Conservation (phyloP, 1,140 invertebrate species). For the Drosophila chauvacae region DNA sequence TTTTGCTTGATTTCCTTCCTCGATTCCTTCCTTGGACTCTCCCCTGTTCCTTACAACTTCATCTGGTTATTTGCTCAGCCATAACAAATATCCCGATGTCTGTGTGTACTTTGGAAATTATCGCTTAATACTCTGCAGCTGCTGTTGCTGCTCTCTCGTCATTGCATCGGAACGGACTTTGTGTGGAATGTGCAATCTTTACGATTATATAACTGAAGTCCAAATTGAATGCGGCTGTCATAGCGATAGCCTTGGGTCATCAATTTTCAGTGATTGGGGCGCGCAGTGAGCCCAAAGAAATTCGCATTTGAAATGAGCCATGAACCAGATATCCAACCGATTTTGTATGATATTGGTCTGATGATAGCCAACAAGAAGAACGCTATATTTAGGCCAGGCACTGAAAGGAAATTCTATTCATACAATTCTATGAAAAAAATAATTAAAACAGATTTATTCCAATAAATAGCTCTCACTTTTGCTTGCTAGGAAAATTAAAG, state of each 20-base stretch:
- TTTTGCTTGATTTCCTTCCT: background rate
- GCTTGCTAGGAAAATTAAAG: background rate
- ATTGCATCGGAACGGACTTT: constrained; percentile 9
- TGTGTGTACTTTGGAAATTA: constrained; percentile 49
- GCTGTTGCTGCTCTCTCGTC: constrained; percentile 42
- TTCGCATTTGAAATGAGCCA: constrained; percentile 57
- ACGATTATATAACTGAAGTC: constrained; percentile 16
- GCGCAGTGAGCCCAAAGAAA: constrained; percentile 22
- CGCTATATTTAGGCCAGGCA: background rate
- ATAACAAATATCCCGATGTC: constrained; percentile 23
- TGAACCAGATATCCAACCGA: constrained; percentile 44
- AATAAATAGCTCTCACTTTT: background rate
- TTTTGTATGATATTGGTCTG: constrained; percentile 21
- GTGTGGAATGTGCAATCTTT: constrained; percentile 18
- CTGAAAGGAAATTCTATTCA: background rate
- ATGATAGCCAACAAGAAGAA: constrained; percentile 3
- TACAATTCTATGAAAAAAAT: background rate
- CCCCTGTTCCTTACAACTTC: constrained; percentile 4
- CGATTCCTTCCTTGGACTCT: background rate
- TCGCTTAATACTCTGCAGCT: constrained; percentile 55
- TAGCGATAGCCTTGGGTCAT: constrained; percentile 28
- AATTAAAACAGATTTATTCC: no score
- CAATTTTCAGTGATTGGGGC: constrained; percentile 17
- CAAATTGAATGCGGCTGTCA: constrained; percentile 27
- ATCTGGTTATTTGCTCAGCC: constrained; percentile 27